These are phyloP conservation scores for Cephonodes hylas DNA, from an alignment of 2,888 invertebrate genomes.

Conservation along the genomic window DNA sequence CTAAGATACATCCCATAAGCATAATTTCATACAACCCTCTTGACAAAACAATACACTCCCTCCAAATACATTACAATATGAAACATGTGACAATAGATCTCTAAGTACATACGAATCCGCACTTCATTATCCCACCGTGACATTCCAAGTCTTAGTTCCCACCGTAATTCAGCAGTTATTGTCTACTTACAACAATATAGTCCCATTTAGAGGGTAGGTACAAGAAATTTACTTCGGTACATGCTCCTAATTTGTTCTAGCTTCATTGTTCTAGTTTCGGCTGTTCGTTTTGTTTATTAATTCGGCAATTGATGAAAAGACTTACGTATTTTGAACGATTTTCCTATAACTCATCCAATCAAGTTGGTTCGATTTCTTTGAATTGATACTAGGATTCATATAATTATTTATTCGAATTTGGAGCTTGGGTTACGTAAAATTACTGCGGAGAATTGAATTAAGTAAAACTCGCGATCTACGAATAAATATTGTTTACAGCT, in stretches of 20 bases:
- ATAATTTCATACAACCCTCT: not conserved
- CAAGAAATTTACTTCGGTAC: constrained; percentile 5
- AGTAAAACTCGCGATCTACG: no score
- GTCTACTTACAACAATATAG: not conserved
- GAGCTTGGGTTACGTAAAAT: no score
- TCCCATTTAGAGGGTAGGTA: not conserved
- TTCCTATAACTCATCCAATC: not conserved
- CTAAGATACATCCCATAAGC: no score
- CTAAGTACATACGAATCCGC: not conserved
- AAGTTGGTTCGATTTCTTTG: not conserved
- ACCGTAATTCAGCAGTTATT: constrained; percentile 5
- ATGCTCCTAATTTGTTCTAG: not conserved
- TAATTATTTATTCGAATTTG: no score
- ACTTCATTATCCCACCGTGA: not conserved
- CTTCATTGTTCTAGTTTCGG: not conserved
- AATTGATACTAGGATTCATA: not conserved
- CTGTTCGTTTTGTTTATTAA: constrained; percentile 1
- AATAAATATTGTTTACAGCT: no score
- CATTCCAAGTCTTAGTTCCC: constrained; percentile 1
- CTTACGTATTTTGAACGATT: not conserved
- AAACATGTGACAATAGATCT: not conserved
- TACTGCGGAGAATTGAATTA: no score
- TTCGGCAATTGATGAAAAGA: not conserved
- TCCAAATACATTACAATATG: not conserved
- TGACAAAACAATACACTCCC: no score